Evolutionary conservation across 1,140 invertebrate genomes (phyloP), one percentile per base, ranked within the genome.

Genomic region (Papilio machaon): DNA sequence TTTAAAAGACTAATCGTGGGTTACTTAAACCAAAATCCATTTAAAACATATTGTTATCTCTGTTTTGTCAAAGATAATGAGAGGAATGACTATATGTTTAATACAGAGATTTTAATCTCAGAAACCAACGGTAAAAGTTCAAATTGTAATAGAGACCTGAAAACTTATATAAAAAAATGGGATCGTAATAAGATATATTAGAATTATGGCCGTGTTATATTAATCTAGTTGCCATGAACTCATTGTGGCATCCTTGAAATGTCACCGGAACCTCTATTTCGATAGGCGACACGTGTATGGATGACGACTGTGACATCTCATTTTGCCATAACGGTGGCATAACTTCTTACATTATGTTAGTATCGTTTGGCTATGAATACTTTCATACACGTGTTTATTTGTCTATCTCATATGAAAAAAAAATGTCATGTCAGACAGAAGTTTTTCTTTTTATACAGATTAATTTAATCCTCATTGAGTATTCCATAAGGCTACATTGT

Each of bases 161-260:
- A 64, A 79, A 79, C 77, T 0, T 1, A 58, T 67, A 79, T 10
- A 49, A 47, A 67, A 67, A 67, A 79, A 79, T 67, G n/a, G 60
- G 77, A 47, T 47, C 77, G 77, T 79, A 79, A 78, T n/a, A 64
- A 60, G 76, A 78, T 54, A 78, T 64, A 15, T 30, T 30, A 35
- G 11, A 54, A 54, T 30, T 78, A 58, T n/a, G 23, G 38, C 60
- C 9, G 8, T 64, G 77, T 67, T 79, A 76, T 76, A 76, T 54
- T 78, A 78, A 58, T 58, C 49, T 60, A 78, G 77, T 79, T 64
- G 38, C 58, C 77, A 79, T 79, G 77, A 79, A 64, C 77, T 79
- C 77, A 79, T 64, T 79, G 17, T 46, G 5, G 77, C 77, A 79
- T 64, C 77, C 77, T 79, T 79, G 77, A 64, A 79, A 49, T 46